Base-by-base conservation (phyloP, 2,113 vertebrate genomes). In the Meleagris gallopavo region DNA sequence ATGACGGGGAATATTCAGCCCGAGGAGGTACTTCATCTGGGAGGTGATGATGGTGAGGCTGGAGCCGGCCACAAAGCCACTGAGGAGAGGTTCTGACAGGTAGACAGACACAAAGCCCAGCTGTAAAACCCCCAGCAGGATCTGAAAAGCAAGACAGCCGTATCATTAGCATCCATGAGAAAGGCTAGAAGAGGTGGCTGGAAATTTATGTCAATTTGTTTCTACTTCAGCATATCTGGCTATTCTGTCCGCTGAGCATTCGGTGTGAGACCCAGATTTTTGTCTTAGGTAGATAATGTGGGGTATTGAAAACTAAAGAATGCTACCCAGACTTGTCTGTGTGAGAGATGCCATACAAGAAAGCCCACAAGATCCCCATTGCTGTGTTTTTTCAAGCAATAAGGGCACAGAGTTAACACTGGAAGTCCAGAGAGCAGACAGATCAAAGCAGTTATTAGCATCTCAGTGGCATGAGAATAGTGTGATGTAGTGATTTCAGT, bases 11-110 rank as follows among this genome's bases (percentile, higher is more conserved):
- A 97, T 95, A n/a, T 96, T 97, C 87, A 97, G 74, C 34, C 96
- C 97, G n/a, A 97, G 78, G 17, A 98, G 91, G 4, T 97, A 96
- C 52, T 96, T 97, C 95, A 97, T 95, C 86, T 97, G 97, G 15
- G 97, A 97, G 30, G 96, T 97, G 90, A 97, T 83, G 77, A 97
- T 97, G 83, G 96, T 97, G 76, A 97, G 94, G 40, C 95, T 97
- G 82, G 95, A 96, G 45, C 97, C 86, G 0, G 96, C 92, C 83
- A 97, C 96, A n/a, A 97, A 97, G 76, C 97, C 96, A 16, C 96
- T 88, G 84, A 98, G 94, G 21, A 97, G 93, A 54, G 97, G 96
- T 86, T 98, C 97, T 74, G 96, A 97, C 48, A 96, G 87, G 93
- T 98, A 97, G 71, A 97, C 94, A 22, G 97, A 94, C 78, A 97